These are phyloP conservation scores for Oreochromis aureus DNA, from an alignment of 2,113 vertebrate species.

Conservation along the genomic window DNA sequence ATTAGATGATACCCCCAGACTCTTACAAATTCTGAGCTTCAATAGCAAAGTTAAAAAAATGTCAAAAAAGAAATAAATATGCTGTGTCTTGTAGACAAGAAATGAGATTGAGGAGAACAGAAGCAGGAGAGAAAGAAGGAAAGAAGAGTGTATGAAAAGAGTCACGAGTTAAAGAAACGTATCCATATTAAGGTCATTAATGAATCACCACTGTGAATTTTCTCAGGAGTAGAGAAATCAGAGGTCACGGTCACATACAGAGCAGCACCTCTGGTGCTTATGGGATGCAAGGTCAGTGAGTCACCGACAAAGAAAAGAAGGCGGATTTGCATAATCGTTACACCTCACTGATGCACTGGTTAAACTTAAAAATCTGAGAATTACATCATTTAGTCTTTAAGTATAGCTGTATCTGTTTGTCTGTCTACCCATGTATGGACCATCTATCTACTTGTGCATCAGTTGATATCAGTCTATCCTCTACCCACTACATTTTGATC, in stretches of 20 bases:
- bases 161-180: background rate
- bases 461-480: background rate
- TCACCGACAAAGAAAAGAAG: background rate
- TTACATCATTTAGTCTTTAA: background rate
- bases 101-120: background rate
- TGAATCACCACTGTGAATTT: background rate
- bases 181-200: background rate
- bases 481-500: background rate
- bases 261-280: background rate
- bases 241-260: slow-evolving; percentile 6
- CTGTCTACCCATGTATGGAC: background rate
- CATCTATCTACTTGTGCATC: background rate
- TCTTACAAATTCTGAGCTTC: background rate
- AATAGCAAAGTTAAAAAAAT: background rate
- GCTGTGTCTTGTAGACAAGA: background rate
- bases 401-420: background rate
- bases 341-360: background rate
- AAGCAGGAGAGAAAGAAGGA: background rate
- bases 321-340: background rate
- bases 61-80: background rate
- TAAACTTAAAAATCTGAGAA: background rate
- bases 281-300: background rate
- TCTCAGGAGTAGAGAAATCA: background rate
- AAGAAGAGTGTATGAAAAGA: background rate
- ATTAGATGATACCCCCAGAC: background rate